Evolutionary conservation across 1,140 invertebrate species (phyloP), one percentile per base, ranked within the genome.

Genomic region (Habropoda laboriosa): DNA sequence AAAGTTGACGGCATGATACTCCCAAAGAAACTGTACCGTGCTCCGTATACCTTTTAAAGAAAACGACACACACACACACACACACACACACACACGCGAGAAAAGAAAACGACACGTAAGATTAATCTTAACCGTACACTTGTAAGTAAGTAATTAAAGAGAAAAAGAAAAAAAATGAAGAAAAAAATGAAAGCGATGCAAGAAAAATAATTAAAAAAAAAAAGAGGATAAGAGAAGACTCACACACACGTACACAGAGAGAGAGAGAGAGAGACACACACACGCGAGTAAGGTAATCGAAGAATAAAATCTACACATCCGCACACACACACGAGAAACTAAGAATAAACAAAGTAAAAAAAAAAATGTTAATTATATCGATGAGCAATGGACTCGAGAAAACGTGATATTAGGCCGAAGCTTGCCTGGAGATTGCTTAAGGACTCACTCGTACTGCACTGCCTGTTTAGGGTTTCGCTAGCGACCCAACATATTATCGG

Each of bases 401-500:
- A 93, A 92, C 91, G 92, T 93, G 92, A 93, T 93, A 93, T 93
- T 93, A 93, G 92, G 92, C 92, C 92, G 91, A 92, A 92, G 92
- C 91, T 93, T 93, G 92, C 92, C 92, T 93, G 91, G 90, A 93
- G 90, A 92, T 93, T 92, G 92, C 91, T 93, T 93, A 92, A 93
- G 91, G 88, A 93, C 91, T 91, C 92, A 92, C 92, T 92, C 88
- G 88, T 93, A 93, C 87, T 93, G 92, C 92, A 93, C 92, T 93
- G 92, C 92, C 92, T 93, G 90, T 93, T 93, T 93, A 93, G 92
- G 92, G 92, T 93, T 92, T 92, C 89, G 87, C 90, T 93, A 93
- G 91, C 82, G 84, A 92, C 92, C 92, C 92, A 92, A 92, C 90
- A 90, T 93, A 93, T 92, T 93, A 93, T 92, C 90, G 92, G 92